Conservation (phyloP, 1,140 invertebrate genomes). For the Arion vulgaris region DNA sequence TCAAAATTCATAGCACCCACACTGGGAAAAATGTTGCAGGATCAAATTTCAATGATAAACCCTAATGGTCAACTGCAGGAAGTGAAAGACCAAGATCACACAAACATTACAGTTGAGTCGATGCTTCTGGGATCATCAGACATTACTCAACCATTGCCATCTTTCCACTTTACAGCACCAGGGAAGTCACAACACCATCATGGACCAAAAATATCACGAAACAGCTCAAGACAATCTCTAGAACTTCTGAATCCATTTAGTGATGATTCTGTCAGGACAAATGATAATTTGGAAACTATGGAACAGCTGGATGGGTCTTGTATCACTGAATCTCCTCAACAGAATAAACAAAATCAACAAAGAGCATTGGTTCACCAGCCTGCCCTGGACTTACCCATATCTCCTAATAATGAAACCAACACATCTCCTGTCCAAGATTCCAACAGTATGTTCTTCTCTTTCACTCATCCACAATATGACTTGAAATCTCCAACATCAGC, state of each 20-base stretch:
- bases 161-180: background rate
- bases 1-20: background rate
- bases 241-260: background rate
- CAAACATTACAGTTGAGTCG: background rate
- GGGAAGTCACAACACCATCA: background rate
- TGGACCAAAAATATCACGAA: background rate
- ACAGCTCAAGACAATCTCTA: background rate
- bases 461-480: background rate
- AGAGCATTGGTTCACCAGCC: slow-evolving; percentile 29
- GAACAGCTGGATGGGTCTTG: background rate
- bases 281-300: background rate
- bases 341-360: slow-evolving; percentile 11
- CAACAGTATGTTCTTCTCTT: background rate
- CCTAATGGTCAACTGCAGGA: background rate
- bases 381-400: slow-evolving; percentile 25
- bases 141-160: background rate
- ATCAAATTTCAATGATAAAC: background rate
- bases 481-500: background rate
- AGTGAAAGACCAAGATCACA: background rate
- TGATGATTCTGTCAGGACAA: background rate
- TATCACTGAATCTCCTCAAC: slow-evolving; percentile 1
- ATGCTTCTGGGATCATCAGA: background rate
- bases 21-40: background rate
- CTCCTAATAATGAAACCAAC: slow-evolving; percentile 9
- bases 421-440: background rate